A percentile compares a stretch with the other conserved stretches of the same genome.
phyloP scores from a whole-genome alignment of 35 echinoderm and acorn worm species.

The Lytechinus variegatus region DNA sequence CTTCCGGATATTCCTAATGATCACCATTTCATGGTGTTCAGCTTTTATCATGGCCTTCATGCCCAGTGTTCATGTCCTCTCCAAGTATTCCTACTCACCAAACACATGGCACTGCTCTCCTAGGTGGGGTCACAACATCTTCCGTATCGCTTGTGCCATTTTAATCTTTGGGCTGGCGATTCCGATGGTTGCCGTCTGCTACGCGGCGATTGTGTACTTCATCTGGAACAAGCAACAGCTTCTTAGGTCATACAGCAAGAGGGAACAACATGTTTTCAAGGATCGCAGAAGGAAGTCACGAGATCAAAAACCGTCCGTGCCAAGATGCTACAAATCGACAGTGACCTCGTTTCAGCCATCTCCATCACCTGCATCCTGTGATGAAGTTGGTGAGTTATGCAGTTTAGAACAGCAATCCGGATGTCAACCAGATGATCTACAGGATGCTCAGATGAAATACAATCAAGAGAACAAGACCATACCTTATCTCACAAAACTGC shows the following conservation, averaged over 20 bases:
- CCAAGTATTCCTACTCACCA: not conserved
- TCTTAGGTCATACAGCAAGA: not conserved
- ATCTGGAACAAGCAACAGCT: slow-evolving; percentile 38
- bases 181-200: slow-evolving; percentile 32
- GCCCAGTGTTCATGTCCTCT: slow-evolving; percentile 11
- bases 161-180: slow-evolving; percentile 18
- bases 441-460: not conserved
- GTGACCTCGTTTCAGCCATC: not conserved
- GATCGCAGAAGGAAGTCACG: not conserved
- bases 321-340: not conserved
- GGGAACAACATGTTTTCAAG: not conserved
- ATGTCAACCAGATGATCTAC: not conserved
- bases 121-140: slow-evolving; percentile 26
- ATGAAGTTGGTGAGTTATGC: too few relatives aligned
- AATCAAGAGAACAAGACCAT: not conserved
- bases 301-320: not conserved
- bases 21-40: not conserved
- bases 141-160: slow-evolving; percentile 8
- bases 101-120: slow-evolving; percentile 50
- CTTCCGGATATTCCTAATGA: not conserved
- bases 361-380: not conserved
- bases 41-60: not conserved
- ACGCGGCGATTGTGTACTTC: slow-evolving; percentile 34
- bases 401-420: not conserved
- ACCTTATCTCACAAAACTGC: not conserved